Conservation (phyloP, 2,888 invertebrate genomes). For the Rhogogaster chlorosoma region DNA sequence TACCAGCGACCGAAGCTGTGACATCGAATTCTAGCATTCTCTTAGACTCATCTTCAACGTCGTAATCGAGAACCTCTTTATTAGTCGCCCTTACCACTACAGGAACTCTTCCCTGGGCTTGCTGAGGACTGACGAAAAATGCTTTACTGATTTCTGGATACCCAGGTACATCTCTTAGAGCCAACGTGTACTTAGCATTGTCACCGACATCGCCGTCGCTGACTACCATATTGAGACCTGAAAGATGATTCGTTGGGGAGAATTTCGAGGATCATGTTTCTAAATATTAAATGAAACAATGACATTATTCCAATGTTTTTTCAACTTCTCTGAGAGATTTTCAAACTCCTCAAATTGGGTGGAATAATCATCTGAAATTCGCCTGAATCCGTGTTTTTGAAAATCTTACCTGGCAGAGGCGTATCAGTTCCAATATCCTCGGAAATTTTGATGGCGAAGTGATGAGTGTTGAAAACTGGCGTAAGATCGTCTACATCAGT, state of each 20-base stretch:
- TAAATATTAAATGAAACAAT: neutral
- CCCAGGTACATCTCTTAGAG: slow-evolving; percentile 80
- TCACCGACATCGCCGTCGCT: slow-evolving; percentile 87
- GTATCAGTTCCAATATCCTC: slow-evolving; percentile 88
- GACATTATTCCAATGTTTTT: neutral
- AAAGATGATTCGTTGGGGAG: neutral
- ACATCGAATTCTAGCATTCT: slow-evolving; percentile 85
- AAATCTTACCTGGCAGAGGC: slow-evolving; percentile 79
- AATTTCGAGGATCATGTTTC: neutral
- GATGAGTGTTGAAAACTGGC: slow-evolving; percentile 85
- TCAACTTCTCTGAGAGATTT: neutral
- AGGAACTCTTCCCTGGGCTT: slow-evolving; percentile 87
- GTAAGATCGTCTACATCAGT: slow-evolving; percentile 89
- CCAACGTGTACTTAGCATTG: slow-evolving; percentile 86
- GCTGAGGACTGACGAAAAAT: slow-evolving; percentile 82
- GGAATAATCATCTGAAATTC: neutral
- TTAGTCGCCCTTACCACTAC: slow-evolving; percentile 86
- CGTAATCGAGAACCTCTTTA: slow-evolving; percentile 85
- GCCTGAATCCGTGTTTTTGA: neutral
- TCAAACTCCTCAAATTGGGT: neutral
- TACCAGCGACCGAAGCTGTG: slow-evolving; percentile 80
- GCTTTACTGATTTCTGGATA: slow-evolving; percentile 73
- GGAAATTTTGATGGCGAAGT: slow-evolving; percentile 85
- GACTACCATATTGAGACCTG: slow-evolving; percentile 86
- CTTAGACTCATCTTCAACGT: slow-evolving; percentile 81